Conservation (phyloP, 1,140 invertebrate genomes). For the Brachystomella parvula region DNA sequence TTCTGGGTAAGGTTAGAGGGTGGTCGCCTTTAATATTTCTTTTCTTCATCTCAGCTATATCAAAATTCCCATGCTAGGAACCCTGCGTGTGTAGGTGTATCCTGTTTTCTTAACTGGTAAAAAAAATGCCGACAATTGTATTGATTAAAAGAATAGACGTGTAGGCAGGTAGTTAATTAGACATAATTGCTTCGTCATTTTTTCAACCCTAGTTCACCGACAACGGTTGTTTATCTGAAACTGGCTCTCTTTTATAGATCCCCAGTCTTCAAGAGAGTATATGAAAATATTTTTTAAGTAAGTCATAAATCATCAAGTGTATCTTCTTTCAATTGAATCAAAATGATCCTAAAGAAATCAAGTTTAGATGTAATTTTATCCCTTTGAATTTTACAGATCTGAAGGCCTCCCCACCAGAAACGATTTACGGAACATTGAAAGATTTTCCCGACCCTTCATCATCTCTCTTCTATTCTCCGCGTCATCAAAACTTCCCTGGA, state of each 20-base stretch:
- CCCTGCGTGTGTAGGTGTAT: background rate
- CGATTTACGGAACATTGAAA: background rate
- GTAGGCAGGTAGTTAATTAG: background rate
- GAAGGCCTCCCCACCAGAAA: background rate
- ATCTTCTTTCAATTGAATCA: background rate
- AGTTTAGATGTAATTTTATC: constrained; percentile 2
- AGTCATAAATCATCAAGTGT: constrained; percentile 29
- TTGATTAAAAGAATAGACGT: background rate
- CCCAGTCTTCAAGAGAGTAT: background rate
- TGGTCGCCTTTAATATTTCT: too few relatives aligned
- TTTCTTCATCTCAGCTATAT: too few relatives aligned
- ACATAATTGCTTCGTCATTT: background rate
- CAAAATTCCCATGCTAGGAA: too few relatives aligned
- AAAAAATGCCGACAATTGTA: too few relatives aligned
- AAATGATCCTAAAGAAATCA: background rate
- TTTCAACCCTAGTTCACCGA: background rate
- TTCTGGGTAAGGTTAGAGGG: too few relatives aligned
- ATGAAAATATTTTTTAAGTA: constrained; percentile 21
- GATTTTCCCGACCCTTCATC: constrained; percentile 1
- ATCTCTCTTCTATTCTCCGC: background rate
- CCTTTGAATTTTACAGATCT: background rate
- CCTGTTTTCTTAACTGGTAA: background rate
- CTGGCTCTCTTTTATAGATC: background rate
- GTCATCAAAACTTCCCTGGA: background rate
- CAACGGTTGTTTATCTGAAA: background rate